Base-by-base conservation (phyloP, 2,888 invertebrate genomes). In the Hemithea aestivaria region DNA sequence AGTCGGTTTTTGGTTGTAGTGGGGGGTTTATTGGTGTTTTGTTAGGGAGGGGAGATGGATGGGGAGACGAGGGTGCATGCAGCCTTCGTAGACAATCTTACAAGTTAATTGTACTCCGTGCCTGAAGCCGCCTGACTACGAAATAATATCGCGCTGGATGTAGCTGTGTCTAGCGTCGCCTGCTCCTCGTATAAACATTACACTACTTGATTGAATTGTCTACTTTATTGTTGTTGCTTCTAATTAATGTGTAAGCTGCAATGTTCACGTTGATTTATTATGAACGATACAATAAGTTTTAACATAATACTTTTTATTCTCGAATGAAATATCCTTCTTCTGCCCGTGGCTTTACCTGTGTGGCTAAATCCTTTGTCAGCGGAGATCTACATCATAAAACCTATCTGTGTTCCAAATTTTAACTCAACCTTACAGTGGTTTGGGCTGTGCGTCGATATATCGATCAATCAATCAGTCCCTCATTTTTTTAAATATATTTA, bases 51-150 rank as follows among this genome's bases (percentile, higher is more conserved):
- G 78, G 73, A 74, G 80, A 79, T 75, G 71, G 73, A 79, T 75
- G 75, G 68, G 76, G 77, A 73, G 78, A 75, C 71, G 80, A 77
- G 80, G 80, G 72, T 72, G 73, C 73, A 73, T 82, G 84, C 84
- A 79, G 72, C 82, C 84, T 84, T 81, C 85, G 80, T 79, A 85
- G 85, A 87, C 85, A 83, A 87, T 87, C 87, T 87, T 87, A 85
- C 85, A 79, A 87, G 85, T 87, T 87, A 87, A 87, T 87, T 85
- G 87, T 87, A 85, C 83, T 87, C 82, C 83, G 84, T 83, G 85
- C 82, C 77, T 74, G 69, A 73, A 79, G 74, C 74, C 65, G 72
- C 61, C 69, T 73, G 81, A 81, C 84, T 82, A 78, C 81, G 68
- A 73, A 83, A 84, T 83, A 84, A 85, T 82, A 84, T 79, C 81